Conservation (phyloP, 2,888 invertebrate species). For the Folsomia manolachei region DNA sequence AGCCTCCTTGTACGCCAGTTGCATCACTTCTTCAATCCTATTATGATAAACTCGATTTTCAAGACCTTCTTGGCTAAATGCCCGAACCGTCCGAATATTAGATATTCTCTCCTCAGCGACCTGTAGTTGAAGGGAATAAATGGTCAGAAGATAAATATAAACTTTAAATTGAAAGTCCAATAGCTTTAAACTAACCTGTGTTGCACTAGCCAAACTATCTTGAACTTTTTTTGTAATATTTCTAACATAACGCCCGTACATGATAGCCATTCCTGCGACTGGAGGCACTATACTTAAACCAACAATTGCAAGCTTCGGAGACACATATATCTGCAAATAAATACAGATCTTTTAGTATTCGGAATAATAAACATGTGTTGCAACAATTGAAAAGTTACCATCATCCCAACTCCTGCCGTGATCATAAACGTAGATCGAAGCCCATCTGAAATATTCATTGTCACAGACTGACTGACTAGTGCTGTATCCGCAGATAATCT, state of each 20-base stretch:
- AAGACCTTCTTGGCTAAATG: conserved; percentile 79
- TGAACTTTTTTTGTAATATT: conserved; percentile 78
- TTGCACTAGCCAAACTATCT: conserved; percentile 62
- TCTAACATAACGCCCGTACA: conserved; percentile 79
- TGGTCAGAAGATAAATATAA: too few relatives aligned
- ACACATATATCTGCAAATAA: conserved; percentile 76
- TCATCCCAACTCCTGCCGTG: conserved; percentile 84
- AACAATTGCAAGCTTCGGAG: conserved; percentile 79
- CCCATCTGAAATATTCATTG: conserved; percentile 92
- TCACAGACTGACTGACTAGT: conserved; percentile 85
- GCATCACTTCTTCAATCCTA: conserved; percentile 69
- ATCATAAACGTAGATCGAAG: conserved; percentile 83
- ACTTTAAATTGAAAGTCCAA: too few relatives aligned
- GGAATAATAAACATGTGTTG: not conserved
- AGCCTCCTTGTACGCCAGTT: conserved; percentile 81
- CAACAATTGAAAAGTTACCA: conserved; percentile 65
- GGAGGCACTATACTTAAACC: conserved; percentile 87
- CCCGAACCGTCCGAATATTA: conserved; percentile 88
- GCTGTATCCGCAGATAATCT: conserved; percentile 85
- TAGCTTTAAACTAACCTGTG: conserved; percentile 59
- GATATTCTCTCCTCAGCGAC: conserved; percentile 87
- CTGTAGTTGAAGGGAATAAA: too few relatives aligned
- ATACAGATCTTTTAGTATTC: conserved; percentile 16
- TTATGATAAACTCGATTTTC: conserved; percentile 69
- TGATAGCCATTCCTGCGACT: conserved; percentile 75